Percentiles rank a stretch among this genome's conserved stretches.
phyloP scores from a whole-genome alignment of 2,797 vertebrate genomes.

The Holocentrus rufus region DNA sequence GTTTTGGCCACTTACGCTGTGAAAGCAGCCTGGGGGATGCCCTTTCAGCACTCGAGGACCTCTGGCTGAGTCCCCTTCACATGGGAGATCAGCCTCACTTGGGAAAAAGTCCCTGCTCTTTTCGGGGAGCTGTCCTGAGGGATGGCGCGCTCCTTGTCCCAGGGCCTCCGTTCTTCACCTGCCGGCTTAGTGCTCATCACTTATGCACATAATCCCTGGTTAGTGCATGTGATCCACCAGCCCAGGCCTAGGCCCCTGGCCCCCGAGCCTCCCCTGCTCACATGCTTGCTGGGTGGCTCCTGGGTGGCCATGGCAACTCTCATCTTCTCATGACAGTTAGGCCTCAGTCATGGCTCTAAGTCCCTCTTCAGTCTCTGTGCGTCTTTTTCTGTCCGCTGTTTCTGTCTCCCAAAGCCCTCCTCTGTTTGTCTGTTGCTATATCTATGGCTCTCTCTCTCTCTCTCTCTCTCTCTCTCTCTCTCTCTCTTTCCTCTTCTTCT shows the following conservation, averaged over 20 bases:
- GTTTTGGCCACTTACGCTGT: constrained; percentile 86
- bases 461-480: neutral
- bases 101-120: constrained; percentile 73
- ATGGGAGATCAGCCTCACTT: constrained; percentile 80
- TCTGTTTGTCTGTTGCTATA: constrained; percentile 29
- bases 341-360: constrained; percentile 76
- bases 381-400: constrained; percentile 65
- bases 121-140: constrained; percentile 71
- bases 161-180: constrained; percentile 85
- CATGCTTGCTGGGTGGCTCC: constrained; percentile 79
- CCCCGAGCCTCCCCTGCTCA: constrained; percentile 71
- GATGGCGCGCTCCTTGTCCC: constrained; percentile 74
- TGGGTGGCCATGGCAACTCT: constrained; percentile 78
- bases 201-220: constrained; percentile 93
- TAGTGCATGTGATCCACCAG: constrained; percentile 82
- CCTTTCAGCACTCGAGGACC: constrained; percentile 84
- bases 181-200: constrained; percentile 92
- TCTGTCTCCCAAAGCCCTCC: constrained; percentile 35
- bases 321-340: constrained; percentile 83
- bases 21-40: constrained; percentile 85
- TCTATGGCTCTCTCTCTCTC: constrained; percentile 15
- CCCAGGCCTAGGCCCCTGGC: constrained; percentile 74
- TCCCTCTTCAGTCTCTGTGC: constrained; percentile 70
- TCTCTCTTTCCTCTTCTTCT: constrained; percentile 50
- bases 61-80: constrained; percentile 82